Evolutionary conservation across 2,888 invertebrate species (phyloP).

Genomic region (Lycophotia porphyrea): DNA sequence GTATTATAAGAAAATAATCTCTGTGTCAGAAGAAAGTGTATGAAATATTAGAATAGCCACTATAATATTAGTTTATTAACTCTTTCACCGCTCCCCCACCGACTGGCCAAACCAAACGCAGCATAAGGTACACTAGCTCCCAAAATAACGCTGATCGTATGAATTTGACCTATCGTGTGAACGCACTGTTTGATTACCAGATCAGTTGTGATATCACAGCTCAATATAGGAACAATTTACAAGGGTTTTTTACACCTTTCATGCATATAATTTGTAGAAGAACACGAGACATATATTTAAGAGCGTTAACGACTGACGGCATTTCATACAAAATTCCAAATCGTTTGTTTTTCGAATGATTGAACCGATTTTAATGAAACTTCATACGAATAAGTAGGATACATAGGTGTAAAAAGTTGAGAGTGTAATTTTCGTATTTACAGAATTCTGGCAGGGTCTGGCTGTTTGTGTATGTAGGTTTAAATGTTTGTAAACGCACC

Average conservation of each 20-base stretch:
- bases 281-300: background rate
- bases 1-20: background rate
- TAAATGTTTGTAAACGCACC: too few relatives aligned
- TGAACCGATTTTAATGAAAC: too few relatives aligned
- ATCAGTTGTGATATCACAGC: conserved; percentile 63
- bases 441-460: too few relatives aligned
- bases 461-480: too few relatives aligned
- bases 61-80: background rate
- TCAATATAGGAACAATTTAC: conserved; percentile 47
- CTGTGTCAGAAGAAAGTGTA: background rate
- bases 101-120: conserved; percentile 63
- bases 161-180: conserved; percentile 74
- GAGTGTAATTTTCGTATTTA: too few relatives aligned
- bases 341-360: too few relatives aligned
- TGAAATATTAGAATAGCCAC: background rate
- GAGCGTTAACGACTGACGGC: too few relatives aligned
- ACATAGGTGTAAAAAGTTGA: too few relatives aligned
- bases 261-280: background rate
- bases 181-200: conserved; percentile 67
- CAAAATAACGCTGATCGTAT: conserved; percentile 74
- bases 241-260: background rate
- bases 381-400: too few relatives aligned
- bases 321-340: too few relatives aligned
- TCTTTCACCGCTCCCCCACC: conserved; percentile 11
- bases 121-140: conserved; percentile 74